A percentile compares a stretch with the other conserved stretches of the same genome.
Conservation (phyloP, 1,140 invertebrate species). For the Scaptomyza pallida region DNA sequence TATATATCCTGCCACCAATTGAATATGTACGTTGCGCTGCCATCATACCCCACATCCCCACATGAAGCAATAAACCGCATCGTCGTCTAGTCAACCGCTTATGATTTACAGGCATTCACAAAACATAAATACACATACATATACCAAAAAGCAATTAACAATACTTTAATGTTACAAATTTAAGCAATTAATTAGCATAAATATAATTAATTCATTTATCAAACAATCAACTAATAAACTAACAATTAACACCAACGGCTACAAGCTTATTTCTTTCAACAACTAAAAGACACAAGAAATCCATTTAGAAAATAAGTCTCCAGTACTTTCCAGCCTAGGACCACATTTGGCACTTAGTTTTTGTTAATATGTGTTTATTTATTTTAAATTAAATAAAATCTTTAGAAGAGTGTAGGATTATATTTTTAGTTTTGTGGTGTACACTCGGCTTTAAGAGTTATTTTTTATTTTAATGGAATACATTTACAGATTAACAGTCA, state of each 20-base stretch:
- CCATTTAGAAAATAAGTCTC: not conserved
- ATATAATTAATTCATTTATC: constrained; percentile 69
- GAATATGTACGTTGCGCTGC: constrained; percentile 62
- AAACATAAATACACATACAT: not conserved
- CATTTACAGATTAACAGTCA: constrained; percentile 34
- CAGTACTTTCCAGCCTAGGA: not conserved
- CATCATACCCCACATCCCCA: constrained; percentile 46
- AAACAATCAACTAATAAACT: constrained; percentile 74
- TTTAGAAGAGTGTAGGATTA: not conserved
- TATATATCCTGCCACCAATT: constrained; percentile 70
- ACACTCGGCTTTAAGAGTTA: not conserved
- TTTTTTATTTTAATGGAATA: constrained; percentile 5
- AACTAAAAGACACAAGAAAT: not conserved
- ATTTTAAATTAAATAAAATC: not conserved
- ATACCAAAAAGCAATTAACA: constrained; percentile 73
- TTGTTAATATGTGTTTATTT: not conserved
- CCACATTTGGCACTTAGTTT: not conserved
- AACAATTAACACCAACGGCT: constrained; percentile 51
- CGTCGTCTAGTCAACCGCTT: constrained; percentile 73
- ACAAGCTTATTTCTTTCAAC: not conserved
- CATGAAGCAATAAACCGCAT: constrained; percentile 34
- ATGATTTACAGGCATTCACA: constrained; percentile 43
- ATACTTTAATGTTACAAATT: constrained; percentile 71
- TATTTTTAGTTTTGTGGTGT: too few relatives aligned
- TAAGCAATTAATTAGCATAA: constrained; percentile 75